Conservation (phyloP, 1,140 invertebrate genomes). For the Hylyphantes graminicola region DNA sequence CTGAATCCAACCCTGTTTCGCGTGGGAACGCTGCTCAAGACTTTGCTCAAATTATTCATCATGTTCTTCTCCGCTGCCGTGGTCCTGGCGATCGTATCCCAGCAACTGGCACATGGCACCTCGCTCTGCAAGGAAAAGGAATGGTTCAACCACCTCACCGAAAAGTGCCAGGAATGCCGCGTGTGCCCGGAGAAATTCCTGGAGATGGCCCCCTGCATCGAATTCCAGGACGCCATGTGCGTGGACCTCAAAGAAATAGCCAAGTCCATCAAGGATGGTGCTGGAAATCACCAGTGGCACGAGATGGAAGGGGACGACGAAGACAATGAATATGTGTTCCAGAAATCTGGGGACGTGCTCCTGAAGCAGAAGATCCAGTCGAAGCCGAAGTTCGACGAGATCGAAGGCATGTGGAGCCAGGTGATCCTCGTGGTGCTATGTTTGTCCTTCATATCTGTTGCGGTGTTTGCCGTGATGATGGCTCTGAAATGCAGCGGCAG, state of each 20-base stretch:
- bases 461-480: background rate
- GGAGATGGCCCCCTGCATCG: constrained; percentile 21
- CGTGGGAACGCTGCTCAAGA: too few relatives aligned
- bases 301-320: constrained; percentile 35
- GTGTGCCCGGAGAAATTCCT: constrained; percentile 16
- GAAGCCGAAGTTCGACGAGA: background rate
- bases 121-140: constrained; percentile 29
- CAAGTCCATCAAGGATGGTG: background rate
- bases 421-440: background rate
- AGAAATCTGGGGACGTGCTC: background rate
- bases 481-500: background rate
- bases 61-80: background rate
- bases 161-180: background rate
- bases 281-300: constrained; percentile 6
- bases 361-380: background rate
- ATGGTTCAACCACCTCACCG: constrained; percentile 18
- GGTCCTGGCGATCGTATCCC: background rate
- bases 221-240: constrained; percentile 12
- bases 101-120: background rate
- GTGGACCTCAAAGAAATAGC: constrained; percentile 29
- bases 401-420: constrained; percentile 11
- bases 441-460: background rate
- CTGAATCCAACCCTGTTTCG: too few relatives aligned
- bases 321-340: background rate
- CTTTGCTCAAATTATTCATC: background rate